These are phyloP conservation scores for Ochropacha duplaris DNA, from an alignment of 2,888 invertebrate species.

Conservation along the genomic window DNA sequence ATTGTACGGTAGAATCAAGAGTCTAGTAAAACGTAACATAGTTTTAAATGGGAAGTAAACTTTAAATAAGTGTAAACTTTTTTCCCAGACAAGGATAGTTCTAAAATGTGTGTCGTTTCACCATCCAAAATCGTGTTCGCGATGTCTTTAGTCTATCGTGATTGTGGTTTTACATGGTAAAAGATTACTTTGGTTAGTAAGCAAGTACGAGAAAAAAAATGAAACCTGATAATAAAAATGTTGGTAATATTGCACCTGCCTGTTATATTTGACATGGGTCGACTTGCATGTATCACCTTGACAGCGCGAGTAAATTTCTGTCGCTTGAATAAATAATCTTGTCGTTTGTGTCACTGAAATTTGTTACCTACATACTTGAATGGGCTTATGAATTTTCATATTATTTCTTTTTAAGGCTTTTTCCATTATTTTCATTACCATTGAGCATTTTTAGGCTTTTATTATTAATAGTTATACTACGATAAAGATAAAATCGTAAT, in stretches of 20 bases:
- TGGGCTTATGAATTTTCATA: slow-evolving; percentile 48
- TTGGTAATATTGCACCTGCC: slow-evolving; percentile 72
- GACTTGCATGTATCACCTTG: slow-evolving; percentile 76
- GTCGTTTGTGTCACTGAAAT: slow-evolving; percentile 55
- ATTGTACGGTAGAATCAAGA: too few relatives aligned
- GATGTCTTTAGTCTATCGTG: background rate
- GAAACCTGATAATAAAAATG: slow-evolving; percentile 51
- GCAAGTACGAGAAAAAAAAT: slow-evolving; percentile 30
- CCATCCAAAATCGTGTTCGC: background rate
- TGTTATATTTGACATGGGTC: slow-evolving; percentile 72
- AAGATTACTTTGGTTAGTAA: background rate
- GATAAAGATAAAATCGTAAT: too few relatives aligned
- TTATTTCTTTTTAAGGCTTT: slow-evolving; percentile 22
- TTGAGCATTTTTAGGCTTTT: background rate
- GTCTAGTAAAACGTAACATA: too few relatives aligned
- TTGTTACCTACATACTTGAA: slow-evolving; percentile 43
- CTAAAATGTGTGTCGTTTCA: background rate
- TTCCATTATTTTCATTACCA: background rate
- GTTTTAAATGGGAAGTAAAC: too few relatives aligned
- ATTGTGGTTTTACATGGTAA: background rate
- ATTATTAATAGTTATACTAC: background rate
- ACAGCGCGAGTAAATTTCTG: slow-evolving; percentile 75
- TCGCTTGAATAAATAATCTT: slow-evolving; percentile 74
- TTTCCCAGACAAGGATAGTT: background rate
- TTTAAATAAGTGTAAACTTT: too few relatives aligned